Evolutionary conservation across 2,888 invertebrate genomes (phyloP).

Genomic region (Temnothorax rugatulus): DNA sequence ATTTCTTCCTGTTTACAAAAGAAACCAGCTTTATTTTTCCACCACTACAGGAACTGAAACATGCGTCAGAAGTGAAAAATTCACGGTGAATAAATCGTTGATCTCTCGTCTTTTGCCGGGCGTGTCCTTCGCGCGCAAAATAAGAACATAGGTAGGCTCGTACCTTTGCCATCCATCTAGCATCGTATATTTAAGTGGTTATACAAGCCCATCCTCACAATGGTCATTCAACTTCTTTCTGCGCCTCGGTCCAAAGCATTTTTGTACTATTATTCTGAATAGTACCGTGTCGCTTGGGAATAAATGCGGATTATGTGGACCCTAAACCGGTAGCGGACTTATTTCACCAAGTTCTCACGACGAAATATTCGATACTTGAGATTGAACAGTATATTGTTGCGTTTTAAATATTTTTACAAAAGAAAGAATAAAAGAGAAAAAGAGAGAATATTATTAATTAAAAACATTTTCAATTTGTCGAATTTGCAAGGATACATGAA

Average conservation of each 20-base stretch:
- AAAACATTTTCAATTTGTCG: background rate
- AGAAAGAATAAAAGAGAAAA: background rate
- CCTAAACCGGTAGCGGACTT: background rate
- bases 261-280: constrained; percentile 41
- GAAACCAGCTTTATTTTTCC: background rate
- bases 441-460: background rate
- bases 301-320: constrained; percentile 18
- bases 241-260: constrained; percentile 26
- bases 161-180: background rate
- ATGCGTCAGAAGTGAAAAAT: background rate
- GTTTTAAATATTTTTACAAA: background rate
- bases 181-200: constrained; percentile 4
- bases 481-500: background rate
- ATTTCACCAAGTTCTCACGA: constrained; percentile 30
- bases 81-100: background rate
- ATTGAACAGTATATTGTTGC: background rate
- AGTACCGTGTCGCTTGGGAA: background rate
- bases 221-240: constrained; percentile 41
- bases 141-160: background rate
- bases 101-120: background rate
- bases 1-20: background rate
- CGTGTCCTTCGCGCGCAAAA: background rate
- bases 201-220: constrained; percentile 35
- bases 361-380: background rate
- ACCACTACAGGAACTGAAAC: background rate